phyloP scores from a whole-genome alignment of 2,797 vertebrate species.

The Sebastes itinus region DNA sequence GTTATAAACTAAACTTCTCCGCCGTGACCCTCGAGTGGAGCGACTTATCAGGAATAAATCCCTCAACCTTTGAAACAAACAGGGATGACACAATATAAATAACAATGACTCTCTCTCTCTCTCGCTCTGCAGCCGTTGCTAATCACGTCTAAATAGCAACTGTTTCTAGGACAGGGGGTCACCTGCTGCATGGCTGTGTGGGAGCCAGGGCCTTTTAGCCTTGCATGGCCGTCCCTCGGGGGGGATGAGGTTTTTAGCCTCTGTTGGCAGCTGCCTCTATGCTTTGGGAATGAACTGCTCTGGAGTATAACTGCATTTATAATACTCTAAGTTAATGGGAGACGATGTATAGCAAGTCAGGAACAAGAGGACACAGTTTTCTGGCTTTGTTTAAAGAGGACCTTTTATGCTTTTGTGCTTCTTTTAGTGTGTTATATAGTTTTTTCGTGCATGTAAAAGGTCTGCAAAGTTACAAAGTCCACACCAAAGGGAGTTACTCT shows the following conservation, averaged over 20 bases:
- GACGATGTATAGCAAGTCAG: not conserved
- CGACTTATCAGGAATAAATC: conserved; percentile 31
- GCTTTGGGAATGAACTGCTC: conserved; percentile 2
- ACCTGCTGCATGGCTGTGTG: conserved; percentile 67
- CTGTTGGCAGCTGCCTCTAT: conserved; percentile 46
- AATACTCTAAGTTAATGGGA: conserved; percentile 4
- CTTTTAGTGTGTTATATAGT: no score
- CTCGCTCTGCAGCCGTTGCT: conserved; percentile 29
- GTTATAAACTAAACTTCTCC: conserved; percentile 52
- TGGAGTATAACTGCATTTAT: not conserved
- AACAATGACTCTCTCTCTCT: conserved; percentile 68
- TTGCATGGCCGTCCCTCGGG: conserved; percentile 45
- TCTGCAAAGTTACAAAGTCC: no score
- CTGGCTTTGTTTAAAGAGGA: not conserved
- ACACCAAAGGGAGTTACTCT: no score
- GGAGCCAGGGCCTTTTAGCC: conserved; percentile 56
- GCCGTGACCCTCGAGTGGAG: conserved; percentile 22
- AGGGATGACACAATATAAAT: conserved; percentile 73
- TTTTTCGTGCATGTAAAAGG: no score
- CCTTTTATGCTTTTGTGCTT: no score
- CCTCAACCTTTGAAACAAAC: conserved; percentile 58
- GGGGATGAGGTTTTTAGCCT: conserved; percentile 45
- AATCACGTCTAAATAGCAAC: conserved; percentile 79
- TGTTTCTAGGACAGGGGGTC: conserved; percentile 76
- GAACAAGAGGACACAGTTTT: not conserved